Conservation (phyloP, 1,140 invertebrate species). For the Chironomus striatipennis region DNA sequence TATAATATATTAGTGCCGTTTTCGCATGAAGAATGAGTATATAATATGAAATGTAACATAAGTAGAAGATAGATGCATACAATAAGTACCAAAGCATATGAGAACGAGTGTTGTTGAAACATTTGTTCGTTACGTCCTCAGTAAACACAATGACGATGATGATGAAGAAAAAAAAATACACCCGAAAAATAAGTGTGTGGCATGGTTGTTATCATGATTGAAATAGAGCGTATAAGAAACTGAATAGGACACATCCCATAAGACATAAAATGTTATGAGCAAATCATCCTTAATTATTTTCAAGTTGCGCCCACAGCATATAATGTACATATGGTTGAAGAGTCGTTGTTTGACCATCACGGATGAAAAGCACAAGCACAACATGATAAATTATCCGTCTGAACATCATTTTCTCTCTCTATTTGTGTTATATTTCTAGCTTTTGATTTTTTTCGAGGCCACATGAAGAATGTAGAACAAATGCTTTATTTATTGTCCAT, state of each 20-base stretch:
- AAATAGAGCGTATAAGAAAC: no score
- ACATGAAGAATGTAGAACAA: background rate
- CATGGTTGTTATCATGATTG: background rate
- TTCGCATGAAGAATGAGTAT: no score
- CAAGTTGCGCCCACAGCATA: background rate
- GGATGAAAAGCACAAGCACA: background rate
- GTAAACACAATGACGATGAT: background rate
- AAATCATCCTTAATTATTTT: conserved; percentile 3
- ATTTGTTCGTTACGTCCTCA: conserved; percentile 6
- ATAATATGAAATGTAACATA: no score
- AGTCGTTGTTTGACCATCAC: background rate
- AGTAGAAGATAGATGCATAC: no score
- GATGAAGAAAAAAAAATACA: background rate
- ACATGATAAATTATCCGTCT: conserved; percentile 9
- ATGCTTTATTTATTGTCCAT: conserved; percentile 1
- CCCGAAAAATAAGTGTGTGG: background rate
- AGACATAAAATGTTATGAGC: conserved; percentile 2
- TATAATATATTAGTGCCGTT: no score
- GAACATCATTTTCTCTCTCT: background rate
- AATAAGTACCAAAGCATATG: background rate
- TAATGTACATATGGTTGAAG: background rate
- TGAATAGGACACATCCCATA: no score
- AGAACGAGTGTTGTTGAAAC: background rate
- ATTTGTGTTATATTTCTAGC: no score
- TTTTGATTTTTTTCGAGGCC: background rate